Percentiles rank a stretch among this genome's conserved stretches.
Evolutionary conservation across 2,797 vertebrate species (phyloP).

Genomic region (Spea hammondii): DNA sequence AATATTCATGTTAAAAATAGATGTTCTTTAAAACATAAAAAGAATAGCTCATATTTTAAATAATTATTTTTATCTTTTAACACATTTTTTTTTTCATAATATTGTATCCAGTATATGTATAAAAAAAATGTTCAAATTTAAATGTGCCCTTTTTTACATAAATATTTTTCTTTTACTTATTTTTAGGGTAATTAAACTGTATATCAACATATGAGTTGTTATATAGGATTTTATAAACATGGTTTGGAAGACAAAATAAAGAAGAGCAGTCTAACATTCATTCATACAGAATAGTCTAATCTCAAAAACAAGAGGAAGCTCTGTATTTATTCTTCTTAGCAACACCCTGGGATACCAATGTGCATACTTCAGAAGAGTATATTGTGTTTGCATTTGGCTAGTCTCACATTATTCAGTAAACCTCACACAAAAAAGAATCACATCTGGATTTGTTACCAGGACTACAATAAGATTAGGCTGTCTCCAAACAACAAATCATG

Average conservation of each 20-base stretch:
- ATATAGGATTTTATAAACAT: too few species aligned
- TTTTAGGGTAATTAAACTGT: too few species aligned
- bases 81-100: too few species aligned
- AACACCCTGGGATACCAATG: conserved; percentile 46
- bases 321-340: conserved; percentile 55
- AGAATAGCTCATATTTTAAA: too few species aligned
- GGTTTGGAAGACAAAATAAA: conserved; percentile 29
- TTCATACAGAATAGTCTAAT: conserved; percentile 53
- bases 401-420: conserved; percentile 56
- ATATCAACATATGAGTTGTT: too few species aligned
- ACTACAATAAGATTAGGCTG: conserved; percentile 58
- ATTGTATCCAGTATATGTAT: too few species aligned
- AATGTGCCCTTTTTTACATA: too few species aligned
- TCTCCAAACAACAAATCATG: conserved; percentile 49
- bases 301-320: conserved; percentile 46
- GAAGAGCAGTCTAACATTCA: conserved; percentile 38
- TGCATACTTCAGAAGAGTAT: conserved; percentile 38
- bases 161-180: too few species aligned
- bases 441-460: conserved; percentile 63
- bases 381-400: conserved; percentile 49
- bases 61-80: too few species aligned
- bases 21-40: too few species aligned
- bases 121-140: too few species aligned
- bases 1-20: too few species aligned
- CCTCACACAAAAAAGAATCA: conserved; percentile 50